Evolutionary conservation across 1,140 invertebrate species (phyloP).

Genomic region (Globodera rostochiensis): DNA sequence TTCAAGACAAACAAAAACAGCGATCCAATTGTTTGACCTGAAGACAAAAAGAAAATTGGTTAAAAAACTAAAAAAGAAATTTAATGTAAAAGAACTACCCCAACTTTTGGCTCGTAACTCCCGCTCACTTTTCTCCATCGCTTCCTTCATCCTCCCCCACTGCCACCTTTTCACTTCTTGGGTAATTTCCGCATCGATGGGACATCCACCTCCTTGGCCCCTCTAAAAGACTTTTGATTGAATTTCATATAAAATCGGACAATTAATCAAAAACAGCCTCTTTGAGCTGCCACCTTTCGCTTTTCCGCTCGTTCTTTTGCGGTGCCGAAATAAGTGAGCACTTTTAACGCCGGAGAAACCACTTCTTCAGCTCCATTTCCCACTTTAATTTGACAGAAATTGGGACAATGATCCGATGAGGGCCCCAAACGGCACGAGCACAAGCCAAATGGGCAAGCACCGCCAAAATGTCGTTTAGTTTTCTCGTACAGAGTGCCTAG

Average conservation of each 20-base stretch:
- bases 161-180: constrained; percentile 18
- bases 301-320: constrained; percentile 95
- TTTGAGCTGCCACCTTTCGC: constrained; percentile 72
- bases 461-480: constrained; percentile 88
- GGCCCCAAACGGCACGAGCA: constrained; percentile 92
- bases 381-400: constrained; percentile 99
- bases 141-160: not conserved
- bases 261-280: constrained; percentile 62
- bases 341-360: constrained; percentile 99
- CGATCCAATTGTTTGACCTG: constrained; percentile 30
- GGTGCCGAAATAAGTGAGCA: constrained; percentile 95
- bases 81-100: not conserved
- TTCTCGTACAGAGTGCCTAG: constrained; percentile 95
- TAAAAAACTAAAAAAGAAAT: not conserved
- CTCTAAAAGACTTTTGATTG: no score
- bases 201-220: constrained; percentile 11
- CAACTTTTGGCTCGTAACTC: constrained; percentile 31
- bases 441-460: constrained; percentile 94
- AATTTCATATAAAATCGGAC: constrained; percentile 29
- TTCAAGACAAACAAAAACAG: constrained; percentile 46
- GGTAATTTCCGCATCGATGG: constrained; percentile 15
- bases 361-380: constrained; percentile 99
- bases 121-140: constrained; percentile 19
- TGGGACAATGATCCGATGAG: constrained; percentile 97
- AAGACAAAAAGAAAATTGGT: constrained; percentile 7